Base-by-base conservation (phyloP, 2,888 invertebrate genomes). In the Agriopis leucophaearia region DNA sequence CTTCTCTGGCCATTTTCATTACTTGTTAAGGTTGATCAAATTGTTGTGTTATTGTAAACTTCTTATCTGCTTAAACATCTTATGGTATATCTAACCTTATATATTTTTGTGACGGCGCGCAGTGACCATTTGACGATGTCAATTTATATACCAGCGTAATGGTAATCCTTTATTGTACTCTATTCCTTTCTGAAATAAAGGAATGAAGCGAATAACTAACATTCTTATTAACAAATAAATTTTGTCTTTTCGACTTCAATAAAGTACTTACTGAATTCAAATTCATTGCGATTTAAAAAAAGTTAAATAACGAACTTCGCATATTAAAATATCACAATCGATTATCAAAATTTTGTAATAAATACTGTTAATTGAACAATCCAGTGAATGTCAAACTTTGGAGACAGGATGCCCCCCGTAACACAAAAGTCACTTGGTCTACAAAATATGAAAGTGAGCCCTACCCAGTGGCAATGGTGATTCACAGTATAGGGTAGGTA, bases 41-140 rank as follows among this genome's bases (percentile, higher is more conserved):
- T 8, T 15, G 51, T 50, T 63, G 45, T 60, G 64, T 72, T 70
- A 68, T 76, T 74, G 65, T 72, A 70, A 74, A 76, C 78, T 77
- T 77, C 71, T 75, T 27, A 77, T 80, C 81, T 79, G 78, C 88
- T 27, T 27, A 10, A 38, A 9, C 38, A 9, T 7, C 38, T 90
- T 89, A 89, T 87, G 86, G 76, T 85, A 82, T 84, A 78, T 90
- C 90, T 91, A 91, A 91, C 90, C 91, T 91, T 90, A 86, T 80
- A 71, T 76, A 80, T 77, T 78, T 81, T 79, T 84, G 83, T 77
- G 82, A 80, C 78, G 80, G 75, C 74, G 78, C 75, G 81, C 77
- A 64, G 84, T 87, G 88, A 81, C 84, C 87, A 85, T 81, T 89
- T 88, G 90, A 87, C 81, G 86, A 82, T 82, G 72, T 66, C 44